phyloP scores from a whole-genome alignment of 2,113 vertebrate species.

The Mesembrinibis cayennensis region DNA sequence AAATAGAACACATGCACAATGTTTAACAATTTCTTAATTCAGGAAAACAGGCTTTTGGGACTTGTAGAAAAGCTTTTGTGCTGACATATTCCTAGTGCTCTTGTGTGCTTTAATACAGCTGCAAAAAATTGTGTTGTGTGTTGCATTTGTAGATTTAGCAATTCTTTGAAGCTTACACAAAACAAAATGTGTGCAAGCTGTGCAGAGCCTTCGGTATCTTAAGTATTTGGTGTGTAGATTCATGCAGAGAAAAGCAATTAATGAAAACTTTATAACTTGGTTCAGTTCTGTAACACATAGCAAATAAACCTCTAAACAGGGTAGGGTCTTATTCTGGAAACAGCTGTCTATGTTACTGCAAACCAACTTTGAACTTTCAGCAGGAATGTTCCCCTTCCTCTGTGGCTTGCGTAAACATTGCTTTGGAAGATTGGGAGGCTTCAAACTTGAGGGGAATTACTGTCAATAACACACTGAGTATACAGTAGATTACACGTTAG shows the following conservation, averaged over 20 bases:
- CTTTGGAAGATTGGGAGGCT: not conserved
- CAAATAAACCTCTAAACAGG: not conserved
- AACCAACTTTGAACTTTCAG: not conserved
- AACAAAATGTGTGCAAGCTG: not conserved
- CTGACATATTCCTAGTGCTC: not conserved
- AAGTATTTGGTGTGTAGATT: not conserved
- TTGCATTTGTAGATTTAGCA: not conserved
- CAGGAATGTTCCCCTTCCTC: not conserved
- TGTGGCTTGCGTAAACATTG: not conserved
- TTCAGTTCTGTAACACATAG: not conserved
- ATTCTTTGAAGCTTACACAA: not conserved
- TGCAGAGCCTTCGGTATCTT: not conserved
- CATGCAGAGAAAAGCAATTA: not conserved
- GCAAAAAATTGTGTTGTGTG: not conserved
- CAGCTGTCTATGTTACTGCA: not conserved
- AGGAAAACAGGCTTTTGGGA: not conserved
- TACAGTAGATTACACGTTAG: constrained; percentile 11
- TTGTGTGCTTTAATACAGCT: not conserved
- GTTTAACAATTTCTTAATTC: not conserved
- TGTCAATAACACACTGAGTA: not conserved
- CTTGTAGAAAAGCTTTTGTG: not conserved
- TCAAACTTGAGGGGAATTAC: not conserved
- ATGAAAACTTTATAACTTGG: not conserved
- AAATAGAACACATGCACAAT: not conserved
- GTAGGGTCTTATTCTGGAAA: not conserved